These are phyloP conservation scores for Ardeotis arabs DNA, from an alignment of 2,113 vertebrate species.

Conservation along the genomic window DNA sequence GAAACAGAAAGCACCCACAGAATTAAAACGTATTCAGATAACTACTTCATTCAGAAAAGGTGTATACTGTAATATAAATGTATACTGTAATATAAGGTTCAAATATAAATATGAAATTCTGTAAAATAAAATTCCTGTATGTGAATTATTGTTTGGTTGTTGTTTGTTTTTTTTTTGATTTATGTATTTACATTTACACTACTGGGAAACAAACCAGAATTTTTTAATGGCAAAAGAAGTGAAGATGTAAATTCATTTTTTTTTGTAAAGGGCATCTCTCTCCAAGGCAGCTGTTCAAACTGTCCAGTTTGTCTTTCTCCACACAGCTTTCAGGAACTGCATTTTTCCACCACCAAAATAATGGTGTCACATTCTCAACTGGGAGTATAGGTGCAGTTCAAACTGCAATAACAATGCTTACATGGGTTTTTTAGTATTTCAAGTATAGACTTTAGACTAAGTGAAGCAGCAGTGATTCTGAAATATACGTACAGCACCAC, in stretches of 20 bases:
- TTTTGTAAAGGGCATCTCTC: not conserved
- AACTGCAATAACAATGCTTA: not conserved
- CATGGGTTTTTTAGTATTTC: not conserved
- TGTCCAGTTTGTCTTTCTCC: not conserved
- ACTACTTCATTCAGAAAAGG: not conserved
- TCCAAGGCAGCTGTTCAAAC: not conserved
- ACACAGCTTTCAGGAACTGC: not conserved
- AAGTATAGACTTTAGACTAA: not conserved
- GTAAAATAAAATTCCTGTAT: not conserved
- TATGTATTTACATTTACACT: not conserved
- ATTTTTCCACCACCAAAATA: not conserved
- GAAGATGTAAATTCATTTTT: not conserved
- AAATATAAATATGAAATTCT: not conserved
- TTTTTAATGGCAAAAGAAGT: not conserved
- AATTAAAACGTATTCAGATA: not conserved
- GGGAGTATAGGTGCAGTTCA: not conserved
- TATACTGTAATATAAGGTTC: too few species aligned
- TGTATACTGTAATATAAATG: too few species aligned
- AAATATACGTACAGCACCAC: not conserved
- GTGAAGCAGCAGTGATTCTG: not conserved
- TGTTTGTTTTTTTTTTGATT: not conserved
- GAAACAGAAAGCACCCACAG: conserved; percentile 24
- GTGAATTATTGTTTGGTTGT: not conserved
- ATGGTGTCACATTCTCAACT: not conserved
- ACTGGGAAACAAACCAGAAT: not conserved